Evolutionary conservation across 2,888 invertebrate genomes (phyloP).

Genomic region (Germaria angustata): DNA sequence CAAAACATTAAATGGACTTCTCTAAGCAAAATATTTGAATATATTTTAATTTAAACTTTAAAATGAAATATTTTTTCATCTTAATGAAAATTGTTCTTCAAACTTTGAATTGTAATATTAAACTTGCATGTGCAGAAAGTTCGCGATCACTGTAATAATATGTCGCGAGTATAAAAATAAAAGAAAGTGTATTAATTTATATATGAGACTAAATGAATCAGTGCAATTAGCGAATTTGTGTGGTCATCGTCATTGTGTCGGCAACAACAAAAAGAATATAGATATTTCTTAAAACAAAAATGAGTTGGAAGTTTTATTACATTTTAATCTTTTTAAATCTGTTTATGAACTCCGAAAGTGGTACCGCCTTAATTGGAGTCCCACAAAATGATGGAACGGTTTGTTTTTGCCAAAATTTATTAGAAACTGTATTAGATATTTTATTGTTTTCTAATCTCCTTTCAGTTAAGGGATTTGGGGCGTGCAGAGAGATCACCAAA

Average conservation of each 20-base stretch:
- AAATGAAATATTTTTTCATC: no score
- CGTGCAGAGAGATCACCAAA: constrained; percentile 40
- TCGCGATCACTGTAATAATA: constrained; percentile 1
- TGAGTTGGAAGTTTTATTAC: constrained; percentile 36
- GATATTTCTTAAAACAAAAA: background rate
- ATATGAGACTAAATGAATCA: constrained; percentile 17
- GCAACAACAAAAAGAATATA: background rate
- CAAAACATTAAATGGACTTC: no score
- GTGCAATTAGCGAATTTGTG: constrained; percentile 25
- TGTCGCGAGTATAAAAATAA: background rate
- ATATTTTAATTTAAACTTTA: no score
- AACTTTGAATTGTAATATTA: no score
- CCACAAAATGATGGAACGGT: constrained; percentile 1
- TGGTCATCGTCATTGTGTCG: constrained; percentile 3
- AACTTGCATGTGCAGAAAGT: no score
- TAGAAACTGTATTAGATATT: background rate
- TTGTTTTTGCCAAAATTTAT: background rate
- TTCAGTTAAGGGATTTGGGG: constrained; percentile 11
- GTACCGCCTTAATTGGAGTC: background rate
- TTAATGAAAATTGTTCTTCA: no score
- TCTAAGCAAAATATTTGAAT: no score
- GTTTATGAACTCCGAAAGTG: constrained; percentile 33
- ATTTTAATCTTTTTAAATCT: constrained; percentile 45
- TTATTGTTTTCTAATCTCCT: background rate
- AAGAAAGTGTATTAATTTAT: background rate